Conservation (phyloP, 2,888 invertebrate species). For the Oscheius sp. region DNA sequence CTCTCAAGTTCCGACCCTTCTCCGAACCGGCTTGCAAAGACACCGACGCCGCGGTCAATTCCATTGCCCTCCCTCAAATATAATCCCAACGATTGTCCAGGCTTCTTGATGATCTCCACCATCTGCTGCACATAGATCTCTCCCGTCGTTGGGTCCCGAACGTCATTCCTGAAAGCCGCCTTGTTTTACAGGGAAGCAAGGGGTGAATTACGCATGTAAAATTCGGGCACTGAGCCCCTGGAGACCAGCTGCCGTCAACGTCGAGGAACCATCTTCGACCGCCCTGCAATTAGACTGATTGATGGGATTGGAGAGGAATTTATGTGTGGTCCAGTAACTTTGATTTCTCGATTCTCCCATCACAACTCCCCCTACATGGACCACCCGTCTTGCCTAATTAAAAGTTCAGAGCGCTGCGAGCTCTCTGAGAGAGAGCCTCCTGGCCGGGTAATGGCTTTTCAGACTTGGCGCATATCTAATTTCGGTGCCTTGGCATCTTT, state of each 20-base stretch:
- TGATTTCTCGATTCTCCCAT: not conserved
- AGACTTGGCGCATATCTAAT: slow-evolving; percentile 37
- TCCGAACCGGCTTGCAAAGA: slow-evolving; percentile 96
- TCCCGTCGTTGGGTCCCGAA: slow-evolving; percentile 44
- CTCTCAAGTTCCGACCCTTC: slow-evolving; percentile 77
- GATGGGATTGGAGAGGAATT: not conserved
- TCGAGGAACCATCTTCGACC: slow-evolving; percentile 71
- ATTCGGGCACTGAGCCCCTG: slow-evolving; percentile 71
- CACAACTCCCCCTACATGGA: not conserved
- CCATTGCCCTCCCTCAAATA: slow-evolving; percentile 97
- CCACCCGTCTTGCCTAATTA: slow-evolving; percentile 14
- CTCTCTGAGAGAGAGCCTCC: not conserved
- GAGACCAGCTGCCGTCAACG: slow-evolving; percentile 68
- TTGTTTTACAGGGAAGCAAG: not conserved
- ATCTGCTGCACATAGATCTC: slow-evolving; percentile 75
- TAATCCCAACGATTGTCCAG: slow-evolving; percentile 87
- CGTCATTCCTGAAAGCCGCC: slow-evolving; percentile 47
- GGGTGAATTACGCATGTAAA: slow-evolving; percentile 60
- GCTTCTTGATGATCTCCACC: slow-evolving; percentile 97
- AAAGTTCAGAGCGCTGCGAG: not conserved
- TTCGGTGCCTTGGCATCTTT: not conserved
- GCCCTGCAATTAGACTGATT: slow-evolving; percentile 38
- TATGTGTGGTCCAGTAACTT: not conserved
- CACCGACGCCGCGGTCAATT: slow-evolving; percentile 92
- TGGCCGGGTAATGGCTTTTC: slow-evolving; percentile 34